Conservation (phyloP, 2,797 vertebrate genomes). For the Clarias laeviceps region DNA sequence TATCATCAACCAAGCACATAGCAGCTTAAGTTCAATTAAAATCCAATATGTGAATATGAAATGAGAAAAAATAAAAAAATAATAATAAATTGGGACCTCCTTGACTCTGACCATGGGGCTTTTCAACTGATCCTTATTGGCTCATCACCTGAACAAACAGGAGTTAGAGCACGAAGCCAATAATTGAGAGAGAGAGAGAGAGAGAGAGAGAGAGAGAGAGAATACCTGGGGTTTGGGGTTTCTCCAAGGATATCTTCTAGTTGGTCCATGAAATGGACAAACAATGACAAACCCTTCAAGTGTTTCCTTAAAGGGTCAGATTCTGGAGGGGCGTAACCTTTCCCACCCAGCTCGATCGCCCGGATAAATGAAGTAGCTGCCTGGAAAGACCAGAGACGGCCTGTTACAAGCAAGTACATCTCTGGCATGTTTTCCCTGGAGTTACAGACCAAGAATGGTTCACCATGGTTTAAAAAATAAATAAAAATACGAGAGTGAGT, state of each 20-base stretch:
- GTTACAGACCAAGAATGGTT: background rate
- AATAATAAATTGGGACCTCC: no score
- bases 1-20: background rate
- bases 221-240: slow-evolving; percentile 84
- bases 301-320: slow-evolving; percentile 86
- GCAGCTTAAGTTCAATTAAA: background rate
- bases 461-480: background rate
- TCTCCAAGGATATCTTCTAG: slow-evolving; percentile 91
- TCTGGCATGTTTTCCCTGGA: background rate
- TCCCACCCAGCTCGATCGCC: slow-evolving; percentile 88
- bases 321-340: slow-evolving; percentile 82
- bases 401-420: background rate
- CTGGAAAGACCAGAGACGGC: slow-evolving; percentile 63
- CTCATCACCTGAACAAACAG: background rate
- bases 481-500: no score
- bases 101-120: background rate
- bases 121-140: background rate
- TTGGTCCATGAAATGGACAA: slow-evolving; percentile 88
- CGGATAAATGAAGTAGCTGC: slow-evolving; percentile 89
- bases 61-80: background rate
- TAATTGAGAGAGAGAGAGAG: background rate
- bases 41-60: background rate
- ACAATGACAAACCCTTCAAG: slow-evolving; percentile 84
- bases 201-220: background rate
- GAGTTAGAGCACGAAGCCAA: background rate